Evolutionary conservation across 2,888 invertebrate genomes (phyloP).

Genomic region (Drosophila ustulata): DNA sequence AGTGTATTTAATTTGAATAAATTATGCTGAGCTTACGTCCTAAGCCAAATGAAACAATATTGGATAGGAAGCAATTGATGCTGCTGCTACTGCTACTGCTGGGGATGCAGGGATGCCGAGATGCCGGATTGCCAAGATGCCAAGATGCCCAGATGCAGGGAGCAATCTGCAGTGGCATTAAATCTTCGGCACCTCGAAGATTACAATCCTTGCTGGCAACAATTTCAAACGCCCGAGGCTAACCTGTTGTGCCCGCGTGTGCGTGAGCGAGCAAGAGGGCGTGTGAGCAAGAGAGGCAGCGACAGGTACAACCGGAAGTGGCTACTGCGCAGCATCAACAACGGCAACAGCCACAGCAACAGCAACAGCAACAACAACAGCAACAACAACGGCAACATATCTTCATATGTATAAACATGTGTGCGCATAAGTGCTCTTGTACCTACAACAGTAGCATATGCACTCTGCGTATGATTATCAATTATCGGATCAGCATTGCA

Average conservation of each 20-base stretch:
- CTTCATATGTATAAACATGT: slow-evolving; percentile 14
- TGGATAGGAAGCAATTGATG: slow-evolving; percentile 4
- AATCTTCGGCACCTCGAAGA: slow-evolving; percentile 29
- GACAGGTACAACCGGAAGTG: slow-evolving; percentile 27
- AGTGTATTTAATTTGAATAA: slow-evolving; percentile 5
- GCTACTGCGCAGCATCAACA: slow-evolving; percentile 14
- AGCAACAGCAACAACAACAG: neutral
- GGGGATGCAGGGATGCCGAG: neutral
- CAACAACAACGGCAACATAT: slow-evolving; percentile 8
- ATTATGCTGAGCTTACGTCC: neutral
- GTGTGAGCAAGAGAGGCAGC: slow-evolving; percentile 4
- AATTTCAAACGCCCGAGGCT: slow-evolving; percentile 22
- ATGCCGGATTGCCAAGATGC: neutral
- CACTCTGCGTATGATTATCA: slow-evolving; percentile 2
- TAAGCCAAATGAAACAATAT: slow-evolving; percentile 6
- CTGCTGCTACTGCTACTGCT: neutral
- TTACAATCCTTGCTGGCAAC: slow-evolving; percentile 22
- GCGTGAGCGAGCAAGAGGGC: slow-evolving; percentile 3
- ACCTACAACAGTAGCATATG: slow-evolving; percentile 18
- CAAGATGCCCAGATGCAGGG: neutral
- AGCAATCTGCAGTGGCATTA: slow-evolving; percentile 17
- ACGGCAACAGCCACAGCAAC: slow-evolving; percentile 1
- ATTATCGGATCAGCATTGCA: slow-evolving; percentile 6
- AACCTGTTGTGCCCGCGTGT: slow-evolving; percentile 15
- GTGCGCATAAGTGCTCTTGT: slow-evolving; percentile 19